phyloP scores from a whole-genome alignment of 2,888 invertebrate species.

The Chrysolina haemoptera region DNA sequence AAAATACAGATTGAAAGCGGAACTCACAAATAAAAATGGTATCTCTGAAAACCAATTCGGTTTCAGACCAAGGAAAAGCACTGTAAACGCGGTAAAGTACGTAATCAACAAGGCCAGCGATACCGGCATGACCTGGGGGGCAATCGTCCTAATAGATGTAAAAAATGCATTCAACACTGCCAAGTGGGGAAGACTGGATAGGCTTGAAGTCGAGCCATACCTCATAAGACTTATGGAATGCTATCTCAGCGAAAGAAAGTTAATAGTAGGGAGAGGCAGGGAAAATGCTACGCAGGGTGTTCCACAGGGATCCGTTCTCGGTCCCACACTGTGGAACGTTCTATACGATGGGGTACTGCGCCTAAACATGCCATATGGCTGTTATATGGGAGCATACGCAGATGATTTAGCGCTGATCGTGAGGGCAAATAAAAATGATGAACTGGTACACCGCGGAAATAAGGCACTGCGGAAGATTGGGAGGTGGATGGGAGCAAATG shows the following conservation, averaged over 20 bases:
- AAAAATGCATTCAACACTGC: too few relatives aligned
- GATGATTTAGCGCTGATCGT: conserved; percentile 7
- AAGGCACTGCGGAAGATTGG: neutral
- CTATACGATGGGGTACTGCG: conserved; percentile 22
- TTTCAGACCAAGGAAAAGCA: neutral
- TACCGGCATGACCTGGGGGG: neutral
- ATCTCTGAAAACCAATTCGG: conserved; percentile 19
- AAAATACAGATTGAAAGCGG: neutral
- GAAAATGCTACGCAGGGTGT: conserved; percentile 5
- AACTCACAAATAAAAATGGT: neutral
- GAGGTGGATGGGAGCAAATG: conserved; percentile 31
- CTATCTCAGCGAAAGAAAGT: conserved; percentile 1
- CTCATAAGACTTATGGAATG: neutral
- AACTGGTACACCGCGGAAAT: conserved; percentile 9
- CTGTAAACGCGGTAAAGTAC: conserved; percentile 6
- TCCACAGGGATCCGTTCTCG: conserved; percentile 42
- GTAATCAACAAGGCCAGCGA: conserved; percentile 9
- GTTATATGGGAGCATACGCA: neutral
- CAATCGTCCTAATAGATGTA: too few relatives aligned
- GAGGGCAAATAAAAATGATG: conserved; percentile 17
- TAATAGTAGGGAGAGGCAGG: neutral
- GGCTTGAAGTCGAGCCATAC: neutral
- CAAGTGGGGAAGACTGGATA: too few relatives aligned
- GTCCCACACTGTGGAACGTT: conserved; percentile 39
- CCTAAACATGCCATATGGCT: too few relatives aligned